Conservation (phyloP, 1,140 invertebrate genomes). For the Dreissena rostriformis region DNA sequence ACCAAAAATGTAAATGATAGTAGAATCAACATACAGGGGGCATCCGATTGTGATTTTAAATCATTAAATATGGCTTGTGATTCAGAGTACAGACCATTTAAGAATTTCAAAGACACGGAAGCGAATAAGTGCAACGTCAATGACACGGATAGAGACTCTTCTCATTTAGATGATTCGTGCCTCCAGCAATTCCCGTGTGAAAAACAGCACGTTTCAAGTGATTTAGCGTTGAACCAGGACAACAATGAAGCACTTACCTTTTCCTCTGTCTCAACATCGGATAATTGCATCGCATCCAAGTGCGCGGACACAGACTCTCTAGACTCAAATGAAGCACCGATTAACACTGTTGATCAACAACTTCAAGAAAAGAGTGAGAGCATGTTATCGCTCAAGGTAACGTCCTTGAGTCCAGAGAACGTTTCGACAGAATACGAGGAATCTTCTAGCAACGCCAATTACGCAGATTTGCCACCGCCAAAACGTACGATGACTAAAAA, state of each 20-base stretch:
- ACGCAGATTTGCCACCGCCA: constrained; percentile 21
- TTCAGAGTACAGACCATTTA: no score
- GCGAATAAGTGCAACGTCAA: no score
- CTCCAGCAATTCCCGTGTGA: no score
- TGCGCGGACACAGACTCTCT: not conserved
- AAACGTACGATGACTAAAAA: constrained; percentile 21
- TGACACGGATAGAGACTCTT: no score
- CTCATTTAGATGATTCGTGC: no score
- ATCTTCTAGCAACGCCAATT: constrained; percentile 29
- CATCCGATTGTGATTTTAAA: no score
- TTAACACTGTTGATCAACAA: not conserved
- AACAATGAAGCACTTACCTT: not conserved
- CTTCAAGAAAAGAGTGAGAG: not conserved
- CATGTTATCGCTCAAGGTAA: not conserved
- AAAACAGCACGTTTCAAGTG: no score
- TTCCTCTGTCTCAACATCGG: not conserved
- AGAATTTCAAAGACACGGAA: no score
- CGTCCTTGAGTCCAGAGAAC: not conserved
- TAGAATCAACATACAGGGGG: no score
- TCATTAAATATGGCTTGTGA: no score
- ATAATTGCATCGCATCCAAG: not conserved
- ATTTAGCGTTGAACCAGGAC: no score
- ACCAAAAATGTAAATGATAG: no score
- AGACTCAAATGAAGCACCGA: not conserved
- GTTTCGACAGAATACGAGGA: constrained; percentile 8